Conservation (phyloP, 2,888 invertebrate species). For the Keiferia lycopersicella region DNA sequence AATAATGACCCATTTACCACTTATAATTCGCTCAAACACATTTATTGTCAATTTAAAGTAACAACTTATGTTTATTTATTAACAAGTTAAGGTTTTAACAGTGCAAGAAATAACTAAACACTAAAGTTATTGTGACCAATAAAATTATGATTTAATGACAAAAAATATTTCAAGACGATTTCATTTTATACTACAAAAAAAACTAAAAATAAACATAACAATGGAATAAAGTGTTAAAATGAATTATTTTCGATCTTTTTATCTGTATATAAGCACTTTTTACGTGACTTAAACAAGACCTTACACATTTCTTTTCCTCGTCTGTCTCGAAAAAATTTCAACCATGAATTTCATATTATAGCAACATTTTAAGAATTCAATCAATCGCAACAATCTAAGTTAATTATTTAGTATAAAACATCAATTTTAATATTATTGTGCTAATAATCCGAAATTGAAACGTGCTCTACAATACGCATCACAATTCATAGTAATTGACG, state of each 20-base stretch:
- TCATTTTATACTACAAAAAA: not conserved
- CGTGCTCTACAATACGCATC: not conserved
- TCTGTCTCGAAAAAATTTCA: too few species aligned
- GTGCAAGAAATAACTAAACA: not conserved
- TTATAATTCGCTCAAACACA: constrained; percentile 37
- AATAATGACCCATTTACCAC: constrained; percentile 39
- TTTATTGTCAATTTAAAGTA: constrained; percentile 53
- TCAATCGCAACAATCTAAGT: constrained; percentile 1
- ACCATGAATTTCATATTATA: not conserved
- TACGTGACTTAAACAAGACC: not conserved
- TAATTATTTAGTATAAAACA: not conserved
- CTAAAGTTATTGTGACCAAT: not conserved
- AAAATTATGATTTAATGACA: not conserved
- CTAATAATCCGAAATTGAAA: constrained; percentile 20
- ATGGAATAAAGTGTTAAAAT: not conserved
- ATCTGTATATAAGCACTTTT: not conserved
- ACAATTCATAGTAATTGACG: constrained; percentile 1
- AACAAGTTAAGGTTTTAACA: too few species aligned
- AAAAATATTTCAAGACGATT: not conserved
- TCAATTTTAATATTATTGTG: constrained; percentile 13
- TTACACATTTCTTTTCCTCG: too few species aligned
- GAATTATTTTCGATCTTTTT: not conserved
- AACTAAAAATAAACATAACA: too few species aligned
- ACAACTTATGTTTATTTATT: not conserved
- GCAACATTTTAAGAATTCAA: not conserved